phyloP scores from a whole-genome alignment of 2,113 vertebrate genomes.

The Acinonyx jubatus region DNA sequence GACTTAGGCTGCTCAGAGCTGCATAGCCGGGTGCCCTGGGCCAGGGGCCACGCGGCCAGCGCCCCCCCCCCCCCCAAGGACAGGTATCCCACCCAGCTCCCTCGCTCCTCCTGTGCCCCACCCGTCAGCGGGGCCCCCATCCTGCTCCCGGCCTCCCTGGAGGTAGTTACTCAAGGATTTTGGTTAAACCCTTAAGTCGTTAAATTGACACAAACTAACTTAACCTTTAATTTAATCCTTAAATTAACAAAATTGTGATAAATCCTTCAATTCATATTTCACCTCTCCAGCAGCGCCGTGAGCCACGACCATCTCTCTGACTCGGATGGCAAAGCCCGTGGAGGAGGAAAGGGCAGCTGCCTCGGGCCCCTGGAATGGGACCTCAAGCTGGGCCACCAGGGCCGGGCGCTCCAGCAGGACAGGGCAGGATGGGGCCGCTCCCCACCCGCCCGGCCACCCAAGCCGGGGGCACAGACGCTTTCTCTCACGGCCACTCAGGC shows the following conservation, averaged over 20 bases:
- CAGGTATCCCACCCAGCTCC: background rate
- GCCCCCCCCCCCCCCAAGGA: background rate
- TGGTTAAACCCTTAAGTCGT: background rate
- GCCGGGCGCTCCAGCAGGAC: rapidly evolving
- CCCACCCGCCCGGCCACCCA: background rate
- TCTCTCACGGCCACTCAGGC: rapidly evolving
- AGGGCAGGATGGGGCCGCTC: background rate
- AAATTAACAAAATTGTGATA: background rate
- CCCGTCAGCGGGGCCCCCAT: background rate
- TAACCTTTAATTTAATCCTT: background rate
- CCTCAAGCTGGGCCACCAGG: rapidly evolving
- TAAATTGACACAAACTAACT: background rate
- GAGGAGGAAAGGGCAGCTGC: background rate
- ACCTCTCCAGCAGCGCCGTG: background rate
- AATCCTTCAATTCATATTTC: background rate
- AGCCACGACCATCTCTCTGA: background rate
- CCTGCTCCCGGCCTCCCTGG: background rate
- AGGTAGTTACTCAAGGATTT: background rate
- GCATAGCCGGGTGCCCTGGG: background rate
- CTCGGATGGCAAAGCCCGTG: background rate
- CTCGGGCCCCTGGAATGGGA: background rate
- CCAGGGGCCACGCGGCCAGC: background rate
- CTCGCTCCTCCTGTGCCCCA: background rate
- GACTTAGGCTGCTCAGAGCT: too few relatives aligned
- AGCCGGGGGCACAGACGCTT: rapidly evolving